A percentile compares a stretch with the other conserved stretches of the same genome.
Conservation (phyloP, 2,888 invertebrate genomes). For the Bibio marci region DNA sequence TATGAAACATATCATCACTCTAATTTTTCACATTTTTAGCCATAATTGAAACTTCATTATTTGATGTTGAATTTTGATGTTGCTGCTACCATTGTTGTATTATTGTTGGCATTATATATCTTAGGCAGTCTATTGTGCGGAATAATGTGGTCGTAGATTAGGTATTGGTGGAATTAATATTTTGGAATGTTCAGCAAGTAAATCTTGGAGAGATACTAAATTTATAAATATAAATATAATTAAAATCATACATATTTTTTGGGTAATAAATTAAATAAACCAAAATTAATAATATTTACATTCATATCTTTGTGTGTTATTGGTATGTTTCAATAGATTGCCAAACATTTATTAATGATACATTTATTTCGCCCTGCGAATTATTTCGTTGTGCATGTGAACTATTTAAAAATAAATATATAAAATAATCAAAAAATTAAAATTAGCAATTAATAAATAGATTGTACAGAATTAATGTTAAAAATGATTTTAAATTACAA, state of each 20-base stretch:
- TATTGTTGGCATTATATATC: conserved; percentile 41
- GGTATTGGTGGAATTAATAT: conserved; percentile 64
- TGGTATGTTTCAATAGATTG: conserved; percentile 78
- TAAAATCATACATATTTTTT: neutral
- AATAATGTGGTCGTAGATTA: conserved; percentile 76
- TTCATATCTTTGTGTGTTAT: conserved; percentile 74
- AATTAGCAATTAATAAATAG: no score
- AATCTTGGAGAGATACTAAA: conserved; percentile 44
- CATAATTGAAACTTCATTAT: no score
- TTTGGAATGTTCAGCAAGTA: conserved; percentile 36
- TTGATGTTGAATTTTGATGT: conserved; percentile 17
- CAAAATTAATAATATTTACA: conserved; percentile 30
- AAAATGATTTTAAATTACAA: no score
- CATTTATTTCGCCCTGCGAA: conserved; percentile 34
- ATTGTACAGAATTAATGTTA: no score
- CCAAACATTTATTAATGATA: no score
- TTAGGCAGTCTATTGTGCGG: conserved; percentile 74
- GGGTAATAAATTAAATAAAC: no score
- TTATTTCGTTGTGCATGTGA: no score
- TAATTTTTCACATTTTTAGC: conserved; percentile 27
- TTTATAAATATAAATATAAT: conserved; percentile 1
- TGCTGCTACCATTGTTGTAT: no score
- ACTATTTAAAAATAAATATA: no score
- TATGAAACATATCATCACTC: no score
- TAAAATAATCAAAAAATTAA: no score